A percentile compares a stretch with the other conserved stretches of the same genome.
Conservation (phyloP, 2,888 invertebrate genomes). For the Bellardia bayeri region DNA sequence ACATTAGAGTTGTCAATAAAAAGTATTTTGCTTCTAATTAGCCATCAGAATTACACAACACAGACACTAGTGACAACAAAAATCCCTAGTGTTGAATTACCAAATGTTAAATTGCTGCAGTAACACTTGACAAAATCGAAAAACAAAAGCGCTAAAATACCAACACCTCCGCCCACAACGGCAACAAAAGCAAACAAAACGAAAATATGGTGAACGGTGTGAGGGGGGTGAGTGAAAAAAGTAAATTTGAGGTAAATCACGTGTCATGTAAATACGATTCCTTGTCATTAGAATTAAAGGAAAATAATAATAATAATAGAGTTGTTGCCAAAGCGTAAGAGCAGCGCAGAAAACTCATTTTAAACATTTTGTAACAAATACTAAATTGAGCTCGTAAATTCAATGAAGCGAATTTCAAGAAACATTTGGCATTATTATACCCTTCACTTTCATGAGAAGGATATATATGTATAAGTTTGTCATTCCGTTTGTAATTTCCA, state of each 20-base stretch:
- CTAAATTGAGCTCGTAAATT: neutral
- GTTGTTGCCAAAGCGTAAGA: constrained; percentile 39
- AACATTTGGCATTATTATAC: constrained; percentile 27
- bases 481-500: too few relatives aligned
- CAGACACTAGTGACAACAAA: neutral
- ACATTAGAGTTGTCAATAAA: neutral
- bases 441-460: too few relatives aligned
- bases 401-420: constrained; percentile 24
- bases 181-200: neutral
- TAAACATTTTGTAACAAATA: constrained; percentile 29
- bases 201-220: neutral
- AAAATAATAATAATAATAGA: constrained; percentile 55
- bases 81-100: constrained; percentile 47
- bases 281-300: constrained; percentile 62
- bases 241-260: constrained; percentile 66
- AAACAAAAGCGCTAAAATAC: constrained; percentile 35
- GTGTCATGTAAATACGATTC: constrained; percentile 71
- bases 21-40: constrained; percentile 34
- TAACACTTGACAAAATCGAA: constrained; percentile 32
- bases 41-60: constrained; percentile 15
- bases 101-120: constrained; percentile 8
- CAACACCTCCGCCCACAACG: constrained; percentile 1
- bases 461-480: too few relatives aligned
- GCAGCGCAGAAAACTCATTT: constrained; percentile 41
- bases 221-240: neutral